phyloP scores from a whole-genome alignment of 2,888 invertebrate genomes.

The Leptinotarsa haldemani region DNA sequence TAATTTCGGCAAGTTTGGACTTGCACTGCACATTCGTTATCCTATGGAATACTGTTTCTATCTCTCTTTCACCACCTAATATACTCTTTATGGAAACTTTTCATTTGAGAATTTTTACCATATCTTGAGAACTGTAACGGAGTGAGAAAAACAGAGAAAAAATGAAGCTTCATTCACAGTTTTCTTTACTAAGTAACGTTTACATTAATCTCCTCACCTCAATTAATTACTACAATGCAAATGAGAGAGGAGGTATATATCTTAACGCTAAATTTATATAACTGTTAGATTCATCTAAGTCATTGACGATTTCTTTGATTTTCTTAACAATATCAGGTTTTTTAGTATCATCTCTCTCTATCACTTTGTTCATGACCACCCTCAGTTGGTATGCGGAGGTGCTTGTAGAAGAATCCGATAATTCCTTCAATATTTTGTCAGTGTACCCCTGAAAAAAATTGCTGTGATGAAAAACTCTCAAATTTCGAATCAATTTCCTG shows the following conservation, averaged over 20 bases:
- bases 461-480: too few relatives aligned
- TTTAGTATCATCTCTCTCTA: conserved; percentile 71
- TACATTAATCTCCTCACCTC: neutral
- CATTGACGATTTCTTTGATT: conserved; percentile 69
- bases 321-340: conserved; percentile 72
- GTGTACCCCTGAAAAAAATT: conserved; percentile 70
- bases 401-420: conserved; percentile 70
- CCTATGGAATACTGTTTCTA: too few relatives aligned
- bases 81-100: too few relatives aligned
- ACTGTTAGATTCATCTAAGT: conserved; percentile 71
- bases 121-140: too few relatives aligned
- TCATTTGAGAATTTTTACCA: too few relatives aligned
- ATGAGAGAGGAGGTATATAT: conserved; percentile 71
- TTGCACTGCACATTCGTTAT: too few relatives aligned
- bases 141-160: too few relatives aligned
- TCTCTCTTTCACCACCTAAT: too few relatives aligned
- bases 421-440: conserved; percentile 69
- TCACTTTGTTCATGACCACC: conserved; percentile 70
- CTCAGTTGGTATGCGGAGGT: conserved; percentile 72
- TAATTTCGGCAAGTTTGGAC: too few relatives aligned
- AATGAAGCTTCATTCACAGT: conserved; percentile 11
- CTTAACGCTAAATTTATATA: conserved; percentile 70
- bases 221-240: conserved; percentile 48
- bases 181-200: neutral
- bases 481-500: too few relatives aligned